A percentile compares a stretch with the other conserved stretches of the same genome.
Conservation (phyloP, 2,797 vertebrate genomes). For the Hemibagrus guttatus region DNA sequence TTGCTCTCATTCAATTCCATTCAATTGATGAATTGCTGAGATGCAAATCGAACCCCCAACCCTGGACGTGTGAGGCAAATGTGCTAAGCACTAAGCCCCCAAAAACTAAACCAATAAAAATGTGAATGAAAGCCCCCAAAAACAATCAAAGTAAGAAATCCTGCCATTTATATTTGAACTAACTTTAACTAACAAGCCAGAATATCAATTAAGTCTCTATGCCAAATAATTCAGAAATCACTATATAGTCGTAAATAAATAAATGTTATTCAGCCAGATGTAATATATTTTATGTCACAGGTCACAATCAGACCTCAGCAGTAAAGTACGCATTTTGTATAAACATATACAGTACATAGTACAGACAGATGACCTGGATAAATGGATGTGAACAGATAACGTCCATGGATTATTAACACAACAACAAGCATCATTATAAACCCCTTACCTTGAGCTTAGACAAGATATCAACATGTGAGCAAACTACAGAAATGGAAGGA, state of each 20-base stretch:
- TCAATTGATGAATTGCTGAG: no score
- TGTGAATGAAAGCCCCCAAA: no score
- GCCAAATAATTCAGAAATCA: neutral
- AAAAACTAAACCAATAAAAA: no score
- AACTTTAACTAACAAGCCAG: no score
- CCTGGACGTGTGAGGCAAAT: no score
- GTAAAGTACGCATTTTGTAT: conserved; percentile 3
- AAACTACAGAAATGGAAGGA: conserved; percentile 19
- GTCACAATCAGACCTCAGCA: neutral
- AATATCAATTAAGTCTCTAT: neutral
- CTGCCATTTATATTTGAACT: no score
- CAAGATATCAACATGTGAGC: conserved; percentile 16
- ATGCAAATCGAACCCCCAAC: no score
- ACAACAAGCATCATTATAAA: conserved; percentile 7
- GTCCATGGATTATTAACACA: neutral
- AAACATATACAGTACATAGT: neutral
- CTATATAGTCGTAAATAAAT: neutral
- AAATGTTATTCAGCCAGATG: neutral
- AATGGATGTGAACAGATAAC: neutral
- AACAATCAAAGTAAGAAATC: no score
- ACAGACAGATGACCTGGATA: neutral
- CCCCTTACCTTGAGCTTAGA: neutral
- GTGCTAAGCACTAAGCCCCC: no score
- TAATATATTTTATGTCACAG: neutral
- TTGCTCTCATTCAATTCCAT: neutral